Conservation (phyloP, 2,797 vertebrate genomes). For the Apogon talboti region DNA sequence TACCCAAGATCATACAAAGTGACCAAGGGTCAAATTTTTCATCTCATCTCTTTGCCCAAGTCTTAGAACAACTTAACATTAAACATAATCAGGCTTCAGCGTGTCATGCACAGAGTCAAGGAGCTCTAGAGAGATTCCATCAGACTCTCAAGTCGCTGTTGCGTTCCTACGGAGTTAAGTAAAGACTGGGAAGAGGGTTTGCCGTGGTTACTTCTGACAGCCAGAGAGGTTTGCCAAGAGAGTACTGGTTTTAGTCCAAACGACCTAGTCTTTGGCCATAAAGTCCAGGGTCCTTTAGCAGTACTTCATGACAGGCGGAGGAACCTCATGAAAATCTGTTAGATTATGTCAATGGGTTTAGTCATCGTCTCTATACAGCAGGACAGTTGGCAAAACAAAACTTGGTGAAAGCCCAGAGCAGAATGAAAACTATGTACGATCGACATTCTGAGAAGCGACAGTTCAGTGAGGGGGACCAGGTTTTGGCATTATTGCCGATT, state of each 20-base stretch:
- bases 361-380: constrained; percentile 1
- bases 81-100: no score
- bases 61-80: no score
- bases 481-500: constrained; percentile 1
- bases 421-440: constrained; percentile 3
- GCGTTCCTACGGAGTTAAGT: not conserved
- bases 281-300: not conserved
- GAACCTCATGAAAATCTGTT: not conserved
- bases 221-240: constrained; percentile 6
- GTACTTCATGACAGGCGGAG: not conserved
- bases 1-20: no score
- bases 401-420: not conserved
- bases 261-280: constrained; percentile 3
- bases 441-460: not conserved
- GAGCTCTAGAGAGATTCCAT: no score
- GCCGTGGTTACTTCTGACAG: constrained; percentile 11
- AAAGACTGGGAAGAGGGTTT: constrained; percentile 7
- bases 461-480: not conserved
- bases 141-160: not conserved
- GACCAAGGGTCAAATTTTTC: no score
- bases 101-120: no score
- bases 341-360: constrained; percentile 12
- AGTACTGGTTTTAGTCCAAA: constrained; percentile 11
- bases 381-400: not conserved
- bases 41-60: no score